These are phyloP conservation scores for Buceros bicornis DNA, from an alignment of 2,797 vertebrate genomes.

Conservation along the genomic window DNA sequence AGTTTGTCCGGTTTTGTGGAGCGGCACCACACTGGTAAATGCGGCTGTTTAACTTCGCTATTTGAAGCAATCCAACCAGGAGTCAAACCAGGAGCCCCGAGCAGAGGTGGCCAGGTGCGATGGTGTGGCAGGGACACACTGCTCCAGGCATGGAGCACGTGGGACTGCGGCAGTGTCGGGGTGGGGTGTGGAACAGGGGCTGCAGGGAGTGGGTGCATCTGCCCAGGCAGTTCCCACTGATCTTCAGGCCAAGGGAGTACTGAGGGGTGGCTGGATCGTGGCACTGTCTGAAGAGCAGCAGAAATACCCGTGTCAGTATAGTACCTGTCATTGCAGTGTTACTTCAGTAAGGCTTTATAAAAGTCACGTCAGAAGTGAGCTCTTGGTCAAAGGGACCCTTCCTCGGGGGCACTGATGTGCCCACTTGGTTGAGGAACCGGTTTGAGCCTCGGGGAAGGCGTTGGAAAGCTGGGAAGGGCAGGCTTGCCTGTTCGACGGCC, in stretches of 20 bases:
- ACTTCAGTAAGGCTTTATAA: accelerated
- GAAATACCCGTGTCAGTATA: accelerated
- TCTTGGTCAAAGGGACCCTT: neutral
- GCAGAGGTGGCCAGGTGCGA: too few species aligned
- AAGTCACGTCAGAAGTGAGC: accelerated
- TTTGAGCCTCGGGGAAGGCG: neutral
- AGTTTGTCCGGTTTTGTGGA: slow-evolving; percentile 60
- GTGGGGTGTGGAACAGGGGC: neutral
- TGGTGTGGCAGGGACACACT: too few species aligned
- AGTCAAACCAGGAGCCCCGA: too few species aligned
- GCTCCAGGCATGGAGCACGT: too few species aligned
- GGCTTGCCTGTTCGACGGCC: accelerated
- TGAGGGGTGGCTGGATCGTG: accelerated
- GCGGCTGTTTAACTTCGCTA: slow-evolving; percentile 39
- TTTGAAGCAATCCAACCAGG: too few species aligned
- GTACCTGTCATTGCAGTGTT: accelerated
- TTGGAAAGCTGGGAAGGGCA: neutral
- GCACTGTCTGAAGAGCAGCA: neutral
- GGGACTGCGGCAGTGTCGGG: neutral
- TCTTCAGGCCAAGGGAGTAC: accelerated
- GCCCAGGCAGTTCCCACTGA: accelerated
- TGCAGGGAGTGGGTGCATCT: too few species aligned
- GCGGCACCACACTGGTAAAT: neutral
- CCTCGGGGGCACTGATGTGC: accelerated
- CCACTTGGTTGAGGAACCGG: neutral